Percentiles rank a stretch among this genome's conserved stretches.
These are phyloP conservation scores for Clupea harengus DNA, from an alignment of 2,113 vertebrate genomes.

Conservation along the genomic window DNA sequence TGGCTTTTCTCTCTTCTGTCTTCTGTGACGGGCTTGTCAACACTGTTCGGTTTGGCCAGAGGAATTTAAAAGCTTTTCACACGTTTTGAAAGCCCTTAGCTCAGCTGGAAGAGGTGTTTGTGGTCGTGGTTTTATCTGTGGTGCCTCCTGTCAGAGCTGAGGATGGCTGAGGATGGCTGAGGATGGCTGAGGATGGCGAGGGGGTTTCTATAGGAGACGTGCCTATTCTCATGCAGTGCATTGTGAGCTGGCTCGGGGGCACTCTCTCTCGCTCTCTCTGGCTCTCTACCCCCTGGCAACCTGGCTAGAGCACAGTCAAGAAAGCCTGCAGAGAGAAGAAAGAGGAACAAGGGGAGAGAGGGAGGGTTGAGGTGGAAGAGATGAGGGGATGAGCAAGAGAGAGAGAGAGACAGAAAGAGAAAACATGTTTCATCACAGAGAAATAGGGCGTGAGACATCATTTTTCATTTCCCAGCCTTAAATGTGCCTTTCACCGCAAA, in stretches of 20 bases:
- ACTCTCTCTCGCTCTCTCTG: neutral
- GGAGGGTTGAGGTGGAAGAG: neutral
- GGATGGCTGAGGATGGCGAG: neutral
- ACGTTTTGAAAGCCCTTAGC: neutral
- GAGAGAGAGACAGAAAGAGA: neutral
- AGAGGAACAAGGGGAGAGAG: neutral
- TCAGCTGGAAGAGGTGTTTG: neutral
- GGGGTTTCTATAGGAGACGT: neutral
- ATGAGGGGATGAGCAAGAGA: neutral
- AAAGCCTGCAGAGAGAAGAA: conserved; percentile 22
- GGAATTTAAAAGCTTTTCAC: neutral
- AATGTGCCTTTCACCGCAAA: conserved; percentile 14
- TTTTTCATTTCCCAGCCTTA: conserved; percentile 20
- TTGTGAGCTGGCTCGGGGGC: neutral
- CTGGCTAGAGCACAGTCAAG: conserved; percentile 8
- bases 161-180: neutral
- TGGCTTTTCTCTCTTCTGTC: neutral
- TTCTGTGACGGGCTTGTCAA: neutral
- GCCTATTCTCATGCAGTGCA: neutral
- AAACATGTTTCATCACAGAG: neutral
- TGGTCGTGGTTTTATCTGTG: neutral
- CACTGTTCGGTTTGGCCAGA: neutral
- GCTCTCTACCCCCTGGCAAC: neutral
- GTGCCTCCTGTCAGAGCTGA: neutral
- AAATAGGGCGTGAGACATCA: conserved; percentile 10